Evolutionary conservation across 2,113 vertebrate genomes (phyloP).

Genomic region (Pitta sordida): DNA sequence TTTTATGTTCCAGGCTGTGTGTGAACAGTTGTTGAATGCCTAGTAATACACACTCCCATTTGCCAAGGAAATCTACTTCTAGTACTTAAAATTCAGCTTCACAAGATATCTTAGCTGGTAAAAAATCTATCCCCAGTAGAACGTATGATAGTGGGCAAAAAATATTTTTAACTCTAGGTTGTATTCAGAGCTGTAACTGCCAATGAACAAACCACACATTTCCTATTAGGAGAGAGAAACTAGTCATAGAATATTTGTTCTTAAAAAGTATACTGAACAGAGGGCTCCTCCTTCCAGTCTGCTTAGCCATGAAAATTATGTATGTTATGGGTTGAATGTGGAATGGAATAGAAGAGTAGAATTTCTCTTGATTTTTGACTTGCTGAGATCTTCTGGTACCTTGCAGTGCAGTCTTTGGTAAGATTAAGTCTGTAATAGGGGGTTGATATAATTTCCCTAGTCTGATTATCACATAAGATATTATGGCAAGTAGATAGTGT

Average conservation of each 20-base stretch:
- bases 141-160: background rate
- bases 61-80: background rate
- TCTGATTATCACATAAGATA: background rate
- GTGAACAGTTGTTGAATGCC: background rate
- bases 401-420: background rate
- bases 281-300: background rate
- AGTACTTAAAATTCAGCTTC: conserved; percentile 3
- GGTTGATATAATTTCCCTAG: background rate
- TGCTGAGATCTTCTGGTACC: background rate
- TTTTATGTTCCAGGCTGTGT: background rate
- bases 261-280: background rate
- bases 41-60: background rate
- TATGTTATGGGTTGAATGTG: background rate
- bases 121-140: background rate
- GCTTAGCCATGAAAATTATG: background rate
- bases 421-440: background rate
- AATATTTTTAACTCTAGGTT: background rate
- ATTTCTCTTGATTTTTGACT: conserved; percentile 5
- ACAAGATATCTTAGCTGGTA: background rate
- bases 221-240: conserved; percentile 7
- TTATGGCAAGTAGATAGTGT: background rate
- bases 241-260: background rate
- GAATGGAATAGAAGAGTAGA: background rate
- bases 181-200: background rate
- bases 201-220: background rate